Evolutionary conservation across 2,888 invertebrate genomes (phyloP).

Genomic region (Eristalinus sepulchralis): DNA sequence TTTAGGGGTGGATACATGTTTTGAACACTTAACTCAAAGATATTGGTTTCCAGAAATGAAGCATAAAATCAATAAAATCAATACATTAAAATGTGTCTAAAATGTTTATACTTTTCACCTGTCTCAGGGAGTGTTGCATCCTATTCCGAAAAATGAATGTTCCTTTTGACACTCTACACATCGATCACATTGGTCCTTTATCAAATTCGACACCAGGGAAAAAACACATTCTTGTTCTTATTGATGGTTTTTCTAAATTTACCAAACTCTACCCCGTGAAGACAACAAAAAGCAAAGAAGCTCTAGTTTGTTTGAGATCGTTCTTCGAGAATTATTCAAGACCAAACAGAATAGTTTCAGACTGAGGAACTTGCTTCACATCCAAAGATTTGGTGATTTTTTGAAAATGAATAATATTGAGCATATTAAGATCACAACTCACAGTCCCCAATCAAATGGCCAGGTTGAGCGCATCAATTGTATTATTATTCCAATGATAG

Average conservation of each 20-base stretch:
- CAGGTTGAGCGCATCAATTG: neutral
- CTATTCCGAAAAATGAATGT: too few species aligned
- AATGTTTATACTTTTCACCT: slow-evolving; percentile 12
- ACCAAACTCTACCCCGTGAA: neutral
- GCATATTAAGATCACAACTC: neutral
- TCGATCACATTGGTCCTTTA: slow-evolving; percentile 15
- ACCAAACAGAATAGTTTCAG: neutral
- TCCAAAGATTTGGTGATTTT: neutral
- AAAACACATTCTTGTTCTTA: slow-evolving; percentile 1
- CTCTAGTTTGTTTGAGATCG: neutral
- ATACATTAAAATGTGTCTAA: slow-evolving; percentile 1
- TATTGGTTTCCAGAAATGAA: slow-evolving; percentile 75
- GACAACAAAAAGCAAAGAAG: neutral
- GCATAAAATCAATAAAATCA: neutral
- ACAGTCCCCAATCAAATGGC: neutral
- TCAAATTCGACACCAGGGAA: neutral
- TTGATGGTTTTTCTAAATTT: slow-evolving; percentile 5
- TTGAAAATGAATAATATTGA: neutral
- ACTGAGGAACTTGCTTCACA: neutral
- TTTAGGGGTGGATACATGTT: slow-evolving; percentile 73
- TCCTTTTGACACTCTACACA: too few species aligned
- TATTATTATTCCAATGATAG: neutral
- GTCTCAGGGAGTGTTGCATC: neutral
- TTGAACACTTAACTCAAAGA: slow-evolving; percentile 45
- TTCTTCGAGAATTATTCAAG: neutral